Conservation (phyloP, 2,888 invertebrate genomes). For the Panopea generosa region DNA sequence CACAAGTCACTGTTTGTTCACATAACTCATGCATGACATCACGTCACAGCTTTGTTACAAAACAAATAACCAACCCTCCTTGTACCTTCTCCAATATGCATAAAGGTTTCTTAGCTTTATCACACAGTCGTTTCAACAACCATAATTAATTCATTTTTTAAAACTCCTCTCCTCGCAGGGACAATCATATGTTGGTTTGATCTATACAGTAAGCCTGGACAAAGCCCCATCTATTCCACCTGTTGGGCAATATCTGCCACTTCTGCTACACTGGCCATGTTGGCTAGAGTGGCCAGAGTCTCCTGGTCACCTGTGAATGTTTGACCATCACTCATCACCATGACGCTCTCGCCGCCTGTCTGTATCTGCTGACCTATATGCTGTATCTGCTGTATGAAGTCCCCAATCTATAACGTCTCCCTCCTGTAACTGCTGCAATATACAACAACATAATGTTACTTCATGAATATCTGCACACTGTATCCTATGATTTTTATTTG, state of each 20-base stretch:
- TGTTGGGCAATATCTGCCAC: conserved; percentile 44
- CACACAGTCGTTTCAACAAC: too few species aligned
- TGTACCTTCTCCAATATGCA: too few species aligned
- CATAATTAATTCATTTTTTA: too few species aligned
- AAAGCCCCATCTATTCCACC: background rate
- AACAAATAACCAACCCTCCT: too few species aligned
- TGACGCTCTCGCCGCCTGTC: conserved; percentile 20
- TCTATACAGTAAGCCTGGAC: too few species aligned
- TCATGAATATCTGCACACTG: background rate
- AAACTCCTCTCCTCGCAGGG: too few species aligned
- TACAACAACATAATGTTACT: background rate
- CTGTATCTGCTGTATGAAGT: conserved; percentile 36
- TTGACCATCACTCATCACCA: conserved; percentile 48
- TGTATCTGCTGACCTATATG: conserved; percentile 24
- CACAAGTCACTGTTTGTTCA: too few species aligned
- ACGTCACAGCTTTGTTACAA: too few species aligned
- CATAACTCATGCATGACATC: too few species aligned
- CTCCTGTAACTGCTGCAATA: conserved; percentile 43
- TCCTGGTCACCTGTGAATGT: conserved; percentile 42
- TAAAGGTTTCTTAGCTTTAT: too few species aligned
- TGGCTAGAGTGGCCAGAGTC: conserved; percentile 56
- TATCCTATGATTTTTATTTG: too few species aligned
- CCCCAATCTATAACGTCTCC: conserved; percentile 48
- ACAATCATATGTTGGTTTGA: too few species aligned
- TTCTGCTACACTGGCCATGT: conserved; percentile 59